Percentiles rank a stretch among this genome's conserved stretches.
Conservation (phyloP, 2,888 invertebrate species). For the Apamea anceps region DNA sequence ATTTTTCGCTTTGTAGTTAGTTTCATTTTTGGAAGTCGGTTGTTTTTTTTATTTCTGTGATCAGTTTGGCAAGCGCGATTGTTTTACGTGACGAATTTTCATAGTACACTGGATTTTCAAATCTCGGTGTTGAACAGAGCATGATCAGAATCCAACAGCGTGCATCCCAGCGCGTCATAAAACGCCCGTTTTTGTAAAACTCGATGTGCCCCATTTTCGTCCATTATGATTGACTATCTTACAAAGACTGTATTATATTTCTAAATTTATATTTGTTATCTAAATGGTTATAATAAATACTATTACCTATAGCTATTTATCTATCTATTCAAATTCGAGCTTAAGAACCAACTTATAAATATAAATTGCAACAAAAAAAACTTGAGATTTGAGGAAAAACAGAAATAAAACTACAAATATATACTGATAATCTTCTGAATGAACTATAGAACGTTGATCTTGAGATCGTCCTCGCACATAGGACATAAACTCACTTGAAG, state of each 20-base stretch:
- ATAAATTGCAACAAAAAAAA: neutral
- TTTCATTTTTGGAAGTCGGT: neutral
- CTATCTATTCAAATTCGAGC: neutral
- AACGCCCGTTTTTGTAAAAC: neutral
- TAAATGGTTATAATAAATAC: neutral
- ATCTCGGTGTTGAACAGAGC: neutral
- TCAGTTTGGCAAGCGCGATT: neutral
- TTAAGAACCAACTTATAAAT: neutral
- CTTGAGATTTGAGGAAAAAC: constrained; percentile 27
- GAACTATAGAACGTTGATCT: constrained; percentile 41
- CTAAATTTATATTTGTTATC: neutral
- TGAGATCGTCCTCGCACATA: neutral
- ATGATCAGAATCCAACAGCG: neutral
- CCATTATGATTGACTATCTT: neutral
- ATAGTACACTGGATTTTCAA: neutral
- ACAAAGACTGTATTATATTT: neutral
- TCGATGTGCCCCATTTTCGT: neutral
- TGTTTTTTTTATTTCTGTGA: neutral
- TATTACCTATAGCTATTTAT: neutral
- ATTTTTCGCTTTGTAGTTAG: no score
- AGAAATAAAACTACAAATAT: constrained; percentile 5
- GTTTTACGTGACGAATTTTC: neutral
- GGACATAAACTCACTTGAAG: neutral
- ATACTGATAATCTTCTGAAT: constrained; percentile 26
- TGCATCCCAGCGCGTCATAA: neutral